phyloP scores from a whole-genome alignment of 2,888 invertebrate genomes.

The Marasmarcha lunaedactyla region DNA sequence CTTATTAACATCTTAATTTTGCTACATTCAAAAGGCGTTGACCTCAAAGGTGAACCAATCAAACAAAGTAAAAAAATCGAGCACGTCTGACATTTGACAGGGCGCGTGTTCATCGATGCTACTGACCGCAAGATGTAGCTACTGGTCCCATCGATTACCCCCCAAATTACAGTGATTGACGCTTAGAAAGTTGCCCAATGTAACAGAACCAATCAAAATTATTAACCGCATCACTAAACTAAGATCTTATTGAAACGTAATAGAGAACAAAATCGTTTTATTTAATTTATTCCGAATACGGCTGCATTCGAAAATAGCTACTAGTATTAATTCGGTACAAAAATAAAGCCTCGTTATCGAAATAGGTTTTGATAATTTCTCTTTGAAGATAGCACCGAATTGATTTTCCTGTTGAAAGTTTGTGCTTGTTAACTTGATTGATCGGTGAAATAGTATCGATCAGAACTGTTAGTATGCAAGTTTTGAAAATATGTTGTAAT shows the following conservation, averaged over 20 bases:
- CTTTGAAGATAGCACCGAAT: constrained; percentile 18
- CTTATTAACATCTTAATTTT: neutral
- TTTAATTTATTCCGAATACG: constrained; percentile 19
- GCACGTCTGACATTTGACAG: constrained; percentile 15
- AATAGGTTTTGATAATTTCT: constrained; percentile 39
- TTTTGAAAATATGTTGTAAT: constrained; percentile 12
- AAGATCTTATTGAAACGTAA: constrained; percentile 13
- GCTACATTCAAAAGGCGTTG: neutral
- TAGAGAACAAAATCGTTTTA: constrained; percentile 25
- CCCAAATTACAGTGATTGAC: constrained; percentile 40
- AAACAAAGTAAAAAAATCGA: constrained; percentile 16
- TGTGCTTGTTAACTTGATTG: constrained; percentile 24
- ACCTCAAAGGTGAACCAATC: constrained; percentile 1
- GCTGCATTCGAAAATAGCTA: constrained; percentile 30
- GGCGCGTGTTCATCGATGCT: constrained; percentile 30
- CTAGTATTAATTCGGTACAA: constrained; percentile 33
- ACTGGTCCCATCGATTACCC: constrained; percentile 49
- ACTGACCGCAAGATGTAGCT: constrained; percentile 45
- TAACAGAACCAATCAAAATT: constrained; percentile 5
- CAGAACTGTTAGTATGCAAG: neutral
- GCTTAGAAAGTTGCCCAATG: constrained; percentile 34
- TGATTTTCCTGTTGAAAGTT: neutral
- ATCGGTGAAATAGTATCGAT: constrained; percentile 21
- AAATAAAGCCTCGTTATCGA: constrained; percentile 41
- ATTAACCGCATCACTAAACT: constrained; percentile 5